Evolutionary conservation across 2,113 vertebrate species (phyloP), one percentile per base, ranked within the genome.

Genomic region (Bubo scandiacus): DNA sequence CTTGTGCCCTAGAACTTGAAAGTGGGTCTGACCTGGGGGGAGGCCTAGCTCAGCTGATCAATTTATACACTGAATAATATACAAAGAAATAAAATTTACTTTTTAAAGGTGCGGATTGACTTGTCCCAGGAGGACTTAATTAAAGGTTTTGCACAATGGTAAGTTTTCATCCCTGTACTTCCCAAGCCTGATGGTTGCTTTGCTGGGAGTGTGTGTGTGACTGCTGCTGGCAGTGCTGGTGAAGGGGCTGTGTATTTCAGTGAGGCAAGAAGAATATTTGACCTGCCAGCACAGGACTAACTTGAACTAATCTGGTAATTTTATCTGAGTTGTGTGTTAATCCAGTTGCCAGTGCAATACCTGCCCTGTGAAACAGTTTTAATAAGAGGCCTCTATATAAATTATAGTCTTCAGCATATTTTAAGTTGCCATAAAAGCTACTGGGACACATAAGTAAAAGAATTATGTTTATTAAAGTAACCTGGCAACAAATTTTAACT

Each of bases 121-220:
- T 97, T 99, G 81, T 98, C 98, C 20, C 98, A 98, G 90, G 79
- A 99, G 79, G 99, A 99, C 95, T 89, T 99, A 73, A 83, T 88
- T 78, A 99, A 97, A 97, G 98, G 99, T 27, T 97, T 98, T 96
- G 98, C 98, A 74, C 98, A 98, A 10, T 99, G 99, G 99, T 99
- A 97, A 96, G 98, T 90, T 55, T 78, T 54, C 63, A 15, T 30
- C 19, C 70, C 91, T 22, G 13, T 63, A 4, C 70, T 36, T 57
- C 23, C 67, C 42, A 45, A 71, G 16, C 38, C 45, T 74, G 66
- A 72, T 25, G 9, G 4, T 3, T 25, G 80, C 79, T 68, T 63
- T 45, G 62, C n/a, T 75, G 78, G 32, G 61, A 20, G 59, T 16
- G 83, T 43, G 65, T 11, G 0, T 11, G 0, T 15, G 71, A 14